Evolutionary conservation across 2,797 vertebrate genomes (phyloP), one percentile per base, ranked within the genome.

Genomic region (Propithecus perrieri): DNA sequence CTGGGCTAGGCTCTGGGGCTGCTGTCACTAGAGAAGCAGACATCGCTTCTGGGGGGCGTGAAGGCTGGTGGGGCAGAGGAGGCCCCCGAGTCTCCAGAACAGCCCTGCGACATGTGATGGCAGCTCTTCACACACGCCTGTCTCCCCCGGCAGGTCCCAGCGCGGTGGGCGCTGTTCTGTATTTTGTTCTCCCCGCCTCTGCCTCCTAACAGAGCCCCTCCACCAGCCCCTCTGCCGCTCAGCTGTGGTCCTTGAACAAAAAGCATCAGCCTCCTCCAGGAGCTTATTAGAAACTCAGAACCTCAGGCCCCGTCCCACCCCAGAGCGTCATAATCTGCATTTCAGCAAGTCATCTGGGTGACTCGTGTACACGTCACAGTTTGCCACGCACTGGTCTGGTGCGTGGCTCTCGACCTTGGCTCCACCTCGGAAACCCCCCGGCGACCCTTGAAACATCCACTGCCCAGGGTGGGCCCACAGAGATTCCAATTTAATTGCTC

Each of bases 351-450:
- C 14, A 12, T 13, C 7, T 20, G 28, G 50, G 78, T n/a, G n/a
- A 43, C 15, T n/a, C 3, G 3, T 0, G 8, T 1, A n/a, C n/a
- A 50, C 3, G 0, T 9, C 14, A 1, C n/a, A 17, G 12, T 48
- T 10, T 35, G 30, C 55, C 65, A 69, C 14, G n/a, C 26, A 7
- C n/a, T 69, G 41, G 17, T 61, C 38, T 48, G 1, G 3, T 2
- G 5, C 0, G 8, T 8, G 35, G 20, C 18, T 74, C 71, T 79
- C 48, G 63, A 30, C 38, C 30, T 91, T 50, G 35, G 35, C 48
- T 43, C 24, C n/a, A 17, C 0, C 0, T 46, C 28, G 22, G 20
- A 63, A 7, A 75, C 71, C 11, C 65, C 33, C 13, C 7, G 30
- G 72, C 4, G 33, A 28, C 8, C 69, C 61, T 80, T 69, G 85